Conservation (phyloP, 2,113 vertebrate genomes). For the Circaetus gallicus region DNA sequence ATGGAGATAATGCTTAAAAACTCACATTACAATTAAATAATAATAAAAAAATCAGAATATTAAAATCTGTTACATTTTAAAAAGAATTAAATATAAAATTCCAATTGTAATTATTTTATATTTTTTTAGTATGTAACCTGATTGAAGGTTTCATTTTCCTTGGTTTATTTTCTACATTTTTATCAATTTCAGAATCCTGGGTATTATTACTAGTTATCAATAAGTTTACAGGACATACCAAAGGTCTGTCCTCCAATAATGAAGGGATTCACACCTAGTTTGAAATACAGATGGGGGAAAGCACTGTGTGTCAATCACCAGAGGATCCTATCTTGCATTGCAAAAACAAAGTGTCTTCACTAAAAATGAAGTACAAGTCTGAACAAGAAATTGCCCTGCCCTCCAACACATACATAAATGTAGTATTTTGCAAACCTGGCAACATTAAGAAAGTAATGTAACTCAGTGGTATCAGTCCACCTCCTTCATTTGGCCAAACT, state of each 20-base stretch:
- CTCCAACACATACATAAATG: not conserved
- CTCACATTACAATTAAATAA: not conserved
- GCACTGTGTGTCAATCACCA: not conserved
- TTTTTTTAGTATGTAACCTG: not conserved
- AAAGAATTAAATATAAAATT: not conserved
- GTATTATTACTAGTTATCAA: not conserved
- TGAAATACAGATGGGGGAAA: not conserved
- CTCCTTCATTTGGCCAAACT: not conserved
- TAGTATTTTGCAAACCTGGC: not conserved
- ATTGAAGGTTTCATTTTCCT: not conserved
- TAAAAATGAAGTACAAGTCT: not conserved
- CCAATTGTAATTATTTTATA: not conserved
- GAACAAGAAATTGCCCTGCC: not conserved
- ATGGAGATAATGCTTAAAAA: not conserved
- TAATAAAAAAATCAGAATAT: rapidly evolving
- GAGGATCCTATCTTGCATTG: not conserved
- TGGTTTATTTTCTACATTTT: not conserved
- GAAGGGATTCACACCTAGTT: not conserved
- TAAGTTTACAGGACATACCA: not conserved
- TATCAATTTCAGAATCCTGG: not conserved
- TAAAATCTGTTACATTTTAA: not conserved
- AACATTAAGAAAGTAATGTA: not conserved
- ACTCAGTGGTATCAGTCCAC: not conserved
- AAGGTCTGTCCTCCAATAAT: not conserved
- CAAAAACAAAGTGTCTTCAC: not conserved